Conservation (phyloP, 1,140 invertebrate genomes). For the Monomorium pharaonis region DNA sequence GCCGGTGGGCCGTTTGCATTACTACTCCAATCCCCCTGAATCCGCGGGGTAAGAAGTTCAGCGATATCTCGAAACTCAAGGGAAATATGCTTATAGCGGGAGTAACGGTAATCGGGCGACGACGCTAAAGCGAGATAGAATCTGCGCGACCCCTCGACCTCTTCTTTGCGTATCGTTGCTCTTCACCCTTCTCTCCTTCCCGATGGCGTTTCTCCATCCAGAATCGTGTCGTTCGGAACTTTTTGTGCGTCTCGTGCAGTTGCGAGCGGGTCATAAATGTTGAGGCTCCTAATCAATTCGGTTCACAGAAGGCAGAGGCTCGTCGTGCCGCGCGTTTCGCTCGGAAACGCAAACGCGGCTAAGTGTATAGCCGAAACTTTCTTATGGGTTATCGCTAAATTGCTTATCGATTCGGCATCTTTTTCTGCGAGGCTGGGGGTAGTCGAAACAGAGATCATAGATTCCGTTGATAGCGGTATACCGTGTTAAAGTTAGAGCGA, state of each 20-base stretch:
- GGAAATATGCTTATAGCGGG: slow-evolving; percentile 76
- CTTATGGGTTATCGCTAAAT: slow-evolving; percentile 41
- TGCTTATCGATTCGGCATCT: slow-evolving; percentile 68
- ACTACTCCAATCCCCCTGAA: slow-evolving; percentile 67
- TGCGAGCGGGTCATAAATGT: slow-evolving; percentile 57
- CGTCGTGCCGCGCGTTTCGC: neutral
- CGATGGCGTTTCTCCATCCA: neutral
- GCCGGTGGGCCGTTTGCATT: slow-evolving; percentile 66
- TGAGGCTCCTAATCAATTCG: slow-evolving; percentile 70
- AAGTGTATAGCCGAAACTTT: slow-evolving; percentile 20
- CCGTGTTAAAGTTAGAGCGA: neutral
- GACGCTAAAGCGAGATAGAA: slow-evolving; percentile 60
- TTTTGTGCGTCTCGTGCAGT: slow-evolving; percentile 35
- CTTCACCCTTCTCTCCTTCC: neutral
- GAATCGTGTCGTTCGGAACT: slow-evolving; percentile 66
- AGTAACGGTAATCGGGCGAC: slow-evolving; percentile 67
- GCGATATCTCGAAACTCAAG: slow-evolving; percentile 74
- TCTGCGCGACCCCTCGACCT: neutral
- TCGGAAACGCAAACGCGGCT: neutral
- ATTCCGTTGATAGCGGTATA: neutral
- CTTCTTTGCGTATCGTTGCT: neutral
- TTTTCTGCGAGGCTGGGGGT: neutral
- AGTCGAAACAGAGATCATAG: slow-evolving; percentile 35
- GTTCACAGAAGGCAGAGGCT: neutral
- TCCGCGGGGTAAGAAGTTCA: slow-evolving; percentile 69